Conservation (phyloP, 2,113 vertebrate species). For the Axis porcinus region DNA sequence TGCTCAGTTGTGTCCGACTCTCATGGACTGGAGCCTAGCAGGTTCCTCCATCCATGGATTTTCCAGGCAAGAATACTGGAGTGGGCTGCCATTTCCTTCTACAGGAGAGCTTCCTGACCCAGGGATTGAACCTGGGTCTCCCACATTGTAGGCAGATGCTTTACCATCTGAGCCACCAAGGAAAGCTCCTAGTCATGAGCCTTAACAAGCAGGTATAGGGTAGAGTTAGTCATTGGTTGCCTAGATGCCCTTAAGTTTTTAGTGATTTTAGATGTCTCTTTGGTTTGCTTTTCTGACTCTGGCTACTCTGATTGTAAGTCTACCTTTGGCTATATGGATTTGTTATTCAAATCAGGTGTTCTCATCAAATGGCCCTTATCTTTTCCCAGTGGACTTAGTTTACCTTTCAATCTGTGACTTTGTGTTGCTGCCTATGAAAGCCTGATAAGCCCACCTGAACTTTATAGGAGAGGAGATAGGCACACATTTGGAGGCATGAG, state of each 20-base stretch:
- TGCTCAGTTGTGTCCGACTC: no score
- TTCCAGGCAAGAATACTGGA: no score
- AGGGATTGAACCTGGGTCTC: no score
- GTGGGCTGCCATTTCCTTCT: no score
- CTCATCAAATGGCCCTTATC: background rate
- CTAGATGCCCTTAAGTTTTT: background rate
- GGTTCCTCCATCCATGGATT: no score
- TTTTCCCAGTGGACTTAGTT: background rate
- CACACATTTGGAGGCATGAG: background rate
- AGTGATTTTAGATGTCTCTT: background rate
- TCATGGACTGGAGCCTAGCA: no score
- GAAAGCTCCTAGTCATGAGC: background rate
- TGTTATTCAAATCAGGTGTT: background rate
- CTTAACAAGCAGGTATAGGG: background rate
- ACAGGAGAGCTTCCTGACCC: no score
- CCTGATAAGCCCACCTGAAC: background rate
- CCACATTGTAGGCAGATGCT: no score
- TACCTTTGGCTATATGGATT: background rate
- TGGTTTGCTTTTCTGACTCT: constrained; percentile 22
- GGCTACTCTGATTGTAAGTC: background rate
- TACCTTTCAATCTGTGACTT: background rate
- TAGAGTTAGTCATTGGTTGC: background rate
- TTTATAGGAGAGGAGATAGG: background rate
- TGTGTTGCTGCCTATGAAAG: background rate
- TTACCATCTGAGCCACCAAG: no score